Percentiles rank a stretch among this genome's conserved stretches.
Evolutionary conservation across 2,113 vertebrate genomes (phyloP).

Genomic region (Protobothrops mucrosquamatus): DNA sequence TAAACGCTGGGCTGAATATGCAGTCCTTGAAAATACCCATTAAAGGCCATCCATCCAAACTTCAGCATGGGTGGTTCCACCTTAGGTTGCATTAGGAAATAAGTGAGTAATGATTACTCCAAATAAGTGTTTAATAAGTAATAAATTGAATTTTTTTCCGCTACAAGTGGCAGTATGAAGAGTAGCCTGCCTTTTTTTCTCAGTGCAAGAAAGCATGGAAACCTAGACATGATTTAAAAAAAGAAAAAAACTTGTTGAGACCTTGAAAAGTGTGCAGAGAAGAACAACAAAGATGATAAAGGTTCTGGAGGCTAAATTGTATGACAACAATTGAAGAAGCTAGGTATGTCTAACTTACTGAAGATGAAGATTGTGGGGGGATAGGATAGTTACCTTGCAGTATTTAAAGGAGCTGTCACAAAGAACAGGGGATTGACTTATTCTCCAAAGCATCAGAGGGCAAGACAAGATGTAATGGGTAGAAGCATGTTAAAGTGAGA

Average conservation of each 20-base stretch:
- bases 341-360: neutral
- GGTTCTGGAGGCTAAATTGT: too few species aligned
- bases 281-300: too few species aligned
- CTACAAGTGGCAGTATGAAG: slow-evolving; percentile 63
- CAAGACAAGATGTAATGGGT: neutral
- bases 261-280: too few species aligned
- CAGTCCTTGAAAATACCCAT: slow-evolving; percentile 62
- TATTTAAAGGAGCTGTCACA: neutral
- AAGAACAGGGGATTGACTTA: neutral
- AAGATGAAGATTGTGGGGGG: neutral
- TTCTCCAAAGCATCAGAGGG: neutral
- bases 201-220: slow-evolving; percentile 71
- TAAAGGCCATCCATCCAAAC: slow-evolving; percentile 87
- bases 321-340: too few species aligned
- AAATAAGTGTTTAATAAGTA: slow-evolving; percentile 66
- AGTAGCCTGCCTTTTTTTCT: slow-evolving; percentile 74
- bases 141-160: slow-evolving; percentile 39
- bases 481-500: neutral
- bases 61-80: slow-evolving; percentile 76
- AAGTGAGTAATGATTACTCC: slow-evolving; percentile 88
- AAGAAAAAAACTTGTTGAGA: too few species aligned
- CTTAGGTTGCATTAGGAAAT: slow-evolving; percentile 71
- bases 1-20: slow-evolving; percentile 82
- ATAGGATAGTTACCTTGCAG: neutral
- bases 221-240: slow-evolving; percentile 39